Conservation (phyloP, 2,888 invertebrate genomes). For the Himalopsyche anomala region DNA sequence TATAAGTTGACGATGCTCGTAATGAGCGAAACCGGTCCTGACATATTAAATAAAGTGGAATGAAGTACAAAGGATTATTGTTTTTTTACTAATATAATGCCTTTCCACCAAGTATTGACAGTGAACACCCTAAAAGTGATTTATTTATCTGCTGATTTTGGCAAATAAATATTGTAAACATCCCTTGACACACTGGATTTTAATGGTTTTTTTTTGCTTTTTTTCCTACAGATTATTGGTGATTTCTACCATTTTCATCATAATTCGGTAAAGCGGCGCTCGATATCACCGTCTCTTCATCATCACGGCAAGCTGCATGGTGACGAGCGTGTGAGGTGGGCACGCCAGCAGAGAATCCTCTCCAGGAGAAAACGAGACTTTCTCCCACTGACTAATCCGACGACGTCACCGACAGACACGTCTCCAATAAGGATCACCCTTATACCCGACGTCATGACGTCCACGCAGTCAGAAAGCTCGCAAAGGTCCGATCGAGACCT, state of each 20-base stretch:
- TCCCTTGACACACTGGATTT: no score
- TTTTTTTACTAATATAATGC: no score
- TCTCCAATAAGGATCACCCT: slow-evolving; percentile 68
- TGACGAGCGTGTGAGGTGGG: slow-evolving; percentile 88
- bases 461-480: slow-evolving; percentile 68
- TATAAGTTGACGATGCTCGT: no score
- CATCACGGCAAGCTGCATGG: slow-evolving; percentile 84
- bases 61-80: no score
- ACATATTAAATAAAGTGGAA: no score
- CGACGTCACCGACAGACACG: slow-evolving; percentile 68
- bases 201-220: background rate
- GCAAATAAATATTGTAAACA: no score
- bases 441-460: slow-evolving; percentile 69
- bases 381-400: slow-evolving; percentile 73
- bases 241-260: slow-evolving; percentile 93
- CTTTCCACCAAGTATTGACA: no score
- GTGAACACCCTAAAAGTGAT: no score
- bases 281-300: slow-evolving; percentile 81
- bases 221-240: slow-evolving; percentile 84
- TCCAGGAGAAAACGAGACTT: slow-evolving; percentile 89
- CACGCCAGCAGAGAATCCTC: slow-evolving; percentile 88
- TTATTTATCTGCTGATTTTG: no score
- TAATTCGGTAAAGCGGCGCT: slow-evolving; percentile 86
- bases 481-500: slow-evolving; percentile 69
- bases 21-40: no score